Evolutionary conservation across 2,888 invertebrate genomes (phyloP).

Genomic region (Diaphora mendica): DNA sequence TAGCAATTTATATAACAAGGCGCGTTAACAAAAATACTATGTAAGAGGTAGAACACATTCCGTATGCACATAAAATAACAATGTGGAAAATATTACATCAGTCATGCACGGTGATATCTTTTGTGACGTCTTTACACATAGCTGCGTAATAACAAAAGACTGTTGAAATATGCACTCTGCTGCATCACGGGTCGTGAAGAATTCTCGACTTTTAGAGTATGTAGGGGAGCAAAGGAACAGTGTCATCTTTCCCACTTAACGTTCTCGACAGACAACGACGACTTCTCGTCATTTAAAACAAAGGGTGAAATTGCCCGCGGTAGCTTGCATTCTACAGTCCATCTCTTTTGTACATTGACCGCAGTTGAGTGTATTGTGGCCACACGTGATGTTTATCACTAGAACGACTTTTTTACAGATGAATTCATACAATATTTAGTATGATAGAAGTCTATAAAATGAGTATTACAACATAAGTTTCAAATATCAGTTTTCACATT

Average conservation of each 20-base stretch:
- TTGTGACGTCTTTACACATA: slow-evolving; percentile 45
- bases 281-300: slow-evolving; percentile 80
- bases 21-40: slow-evolving; percentile 20
- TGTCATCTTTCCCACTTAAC: slow-evolving; percentile 77
- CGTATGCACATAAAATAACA: slow-evolving; percentile 40
- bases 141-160: slow-evolving; percentile 72
- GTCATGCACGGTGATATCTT: slow-evolving; percentile 34
- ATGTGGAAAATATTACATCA: slow-evolving; percentile 41
- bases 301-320: slow-evolving; percentile 78
- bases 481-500: slow-evolving; percentile 29
- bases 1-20: slow-evolving; percentile 24
- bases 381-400: slow-evolving; percentile 54
- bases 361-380: slow-evolving; percentile 64
- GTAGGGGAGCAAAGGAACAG: slow-evolving; percentile 71
- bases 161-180: slow-evolving; percentile 74
- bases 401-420: slow-evolving; percentile 47
- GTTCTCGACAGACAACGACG: slow-evolving; percentile 67
- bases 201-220: slow-evolving; percentile 73
- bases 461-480: slow-evolving; percentile 11
- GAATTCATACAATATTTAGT: slow-evolving; percentile 33
- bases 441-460: background rate
- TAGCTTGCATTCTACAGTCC: slow-evolving; percentile 62
- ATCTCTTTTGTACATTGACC: slow-evolving; percentile 74
- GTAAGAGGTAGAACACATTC: slow-evolving; percentile 19
- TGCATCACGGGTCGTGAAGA: slow-evolving; percentile 68